Base-by-base conservation (phyloP, 2,113 vertebrate species). In the Myotis davidii region DNA sequence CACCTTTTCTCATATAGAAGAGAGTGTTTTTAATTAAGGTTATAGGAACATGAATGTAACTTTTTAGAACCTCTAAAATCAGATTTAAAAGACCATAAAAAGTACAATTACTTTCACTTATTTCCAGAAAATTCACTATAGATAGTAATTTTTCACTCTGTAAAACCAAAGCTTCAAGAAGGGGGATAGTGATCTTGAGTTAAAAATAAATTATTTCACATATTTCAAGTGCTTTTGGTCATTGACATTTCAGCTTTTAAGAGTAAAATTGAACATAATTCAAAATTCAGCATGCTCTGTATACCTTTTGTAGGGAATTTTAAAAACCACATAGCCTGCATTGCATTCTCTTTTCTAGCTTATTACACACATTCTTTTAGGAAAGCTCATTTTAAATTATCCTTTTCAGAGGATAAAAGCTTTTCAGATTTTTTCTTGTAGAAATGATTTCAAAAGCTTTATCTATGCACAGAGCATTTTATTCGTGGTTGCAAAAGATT, bases 391-490 rank as follows among this genome's bases (percentile, higher is more conserved):
- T 93, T 74, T 91, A 70, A 74, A 84, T 91, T 88, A 56, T 76
- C 56, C 27, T 96, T 37, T 96, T 97, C 23, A 96, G 74, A 73
- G 69, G n/a, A 94, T 67, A 96, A 97, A 94, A 8, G n/a, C 56
- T 90, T 94, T 61, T 94, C 95, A 96, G 72, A 84, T 85, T 77
- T 96, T 82, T 50, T 94, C 37, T 54, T 97, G 9, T 96, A 70
- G 88, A 42, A 97, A 98, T 98, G 48, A 50, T 56, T 78, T 86
- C 6, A 25, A 90, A 95, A 84, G 70, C 79, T 97, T 97, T 97
- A 79, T 10, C 17, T 90, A 94, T 84, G 87, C 85, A 59, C 3
- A 94, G 67, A 84, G 74, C 79, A 91, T 82, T 97, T 97, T 97
- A 93, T 87, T 85, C 27, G 34, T 96, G 16, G 59, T 97, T 94